Conservation (phyloP, 1,140 invertebrate species). For the Heliconius hermathena region DNA sequence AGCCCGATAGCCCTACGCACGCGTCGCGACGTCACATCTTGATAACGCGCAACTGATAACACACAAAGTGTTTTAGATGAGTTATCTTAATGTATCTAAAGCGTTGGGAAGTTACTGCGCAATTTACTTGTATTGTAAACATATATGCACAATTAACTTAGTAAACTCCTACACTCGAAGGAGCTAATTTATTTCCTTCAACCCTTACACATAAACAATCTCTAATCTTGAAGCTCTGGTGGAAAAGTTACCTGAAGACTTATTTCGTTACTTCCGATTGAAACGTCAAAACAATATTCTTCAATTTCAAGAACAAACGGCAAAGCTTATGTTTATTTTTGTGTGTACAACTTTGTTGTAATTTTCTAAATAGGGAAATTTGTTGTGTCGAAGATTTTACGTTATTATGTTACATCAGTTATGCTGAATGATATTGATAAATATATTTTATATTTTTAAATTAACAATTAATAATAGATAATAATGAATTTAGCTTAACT, state of each 20-base stretch:
- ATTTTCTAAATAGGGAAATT: background rate
- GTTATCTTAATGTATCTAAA: constrained; percentile 29
- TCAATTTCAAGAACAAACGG: background rate
- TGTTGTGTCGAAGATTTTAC: background rate
- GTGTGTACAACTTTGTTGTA: background rate
- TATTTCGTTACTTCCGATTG: constrained; percentile 11
- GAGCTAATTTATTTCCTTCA: background rate
- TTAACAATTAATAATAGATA: too few relatives aligned
- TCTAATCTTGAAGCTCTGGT: background rate
- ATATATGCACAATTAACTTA: background rate
- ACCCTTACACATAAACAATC: background rate
- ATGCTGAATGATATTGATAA: too few relatives aligned
- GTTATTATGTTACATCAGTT: too few relatives aligned
- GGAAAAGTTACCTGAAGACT: constrained; percentile 2
- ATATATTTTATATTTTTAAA: too few relatives aligned
- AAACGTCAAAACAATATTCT: constrained; percentile 9
- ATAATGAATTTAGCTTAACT: too few relatives aligned
- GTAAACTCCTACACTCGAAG: background rate
- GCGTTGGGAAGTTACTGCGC: constrained; percentile 14
- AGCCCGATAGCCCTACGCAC: constrained; percentile 63
- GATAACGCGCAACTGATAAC: constrained; percentile 39
- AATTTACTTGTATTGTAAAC: constrained; percentile 10
- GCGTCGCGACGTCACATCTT: constrained; percentile 58
- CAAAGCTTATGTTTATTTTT: background rate
- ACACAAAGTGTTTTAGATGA: constrained; percentile 29